Base-by-base conservation (phyloP, 2,797 vertebrate genomes). In the Megaceryle alcyon region DNA sequence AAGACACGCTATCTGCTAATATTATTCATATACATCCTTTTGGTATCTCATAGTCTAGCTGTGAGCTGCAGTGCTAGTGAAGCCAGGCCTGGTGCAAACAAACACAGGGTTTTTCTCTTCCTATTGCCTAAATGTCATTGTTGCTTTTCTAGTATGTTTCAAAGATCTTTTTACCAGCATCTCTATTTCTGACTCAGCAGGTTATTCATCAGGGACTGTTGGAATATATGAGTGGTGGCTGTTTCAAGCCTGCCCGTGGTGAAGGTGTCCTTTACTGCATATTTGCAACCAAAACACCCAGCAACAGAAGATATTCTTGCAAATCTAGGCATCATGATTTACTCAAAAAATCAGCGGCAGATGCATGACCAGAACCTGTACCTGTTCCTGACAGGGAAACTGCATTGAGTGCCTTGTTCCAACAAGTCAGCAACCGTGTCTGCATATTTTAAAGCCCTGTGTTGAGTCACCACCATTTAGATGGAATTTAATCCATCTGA, bases 401-500 rank as follows among this genome's bases (percentile, higher is more conserved):
- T 64, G 51, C 83, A 46, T 79, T 44, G 56, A 57, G 84, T 28
- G 39, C 43, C 31, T 84, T 94, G 86, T 96, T 91, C 59, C 73
- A 96, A 82, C 91, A 92, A 86, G 90, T 83, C 14, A 0, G 70
- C 69, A 92, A 54, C 60, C 51, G 14, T 66, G 53, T 46, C 77
- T 86, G 70, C 68, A n/a, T 82, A 53, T 82, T 92, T 94, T 69
- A 94, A 92, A 95, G 93, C 41, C 6, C 44, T 25, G n/a, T 14
- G 53, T 90, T 95, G 92, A 94, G 90, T 96, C 90, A 96, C 84
- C 49, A 0, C 54, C 75, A 65, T 89, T 94, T 92, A 85, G 82
- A 82, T 85, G 90, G 84, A 92, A 82, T 53, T 57, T 46, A 65
- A 88, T 90, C 81, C 53, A 79, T 63, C 81, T 60, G 60, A 86